Base-by-base conservation (phyloP, 2,888 invertebrate species). In the Punctoribates punctum region DNA sequence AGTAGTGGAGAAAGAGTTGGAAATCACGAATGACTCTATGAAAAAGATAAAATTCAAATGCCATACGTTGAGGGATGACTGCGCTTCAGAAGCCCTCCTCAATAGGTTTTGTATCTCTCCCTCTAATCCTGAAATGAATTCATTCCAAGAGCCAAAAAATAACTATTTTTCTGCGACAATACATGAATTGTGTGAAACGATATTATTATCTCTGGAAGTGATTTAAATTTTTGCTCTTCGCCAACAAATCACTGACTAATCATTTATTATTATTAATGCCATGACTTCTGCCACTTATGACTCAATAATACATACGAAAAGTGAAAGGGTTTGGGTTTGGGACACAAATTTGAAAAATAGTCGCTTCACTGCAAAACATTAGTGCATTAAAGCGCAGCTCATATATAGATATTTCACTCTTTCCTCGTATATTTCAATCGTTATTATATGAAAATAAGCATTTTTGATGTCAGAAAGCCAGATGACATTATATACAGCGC, bases 341-440 rank as follows among this genome's bases (percentile, higher is more conserved):
- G n/a, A 48, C 48, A 48, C n/a, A 48, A 48, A 48, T 13, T 48
- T n/a, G n/a, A 48, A 48, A 48, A n/a, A 48, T 48, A 8, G 48
- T 54, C 20, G 54, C n/a, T 54, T 20, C 54, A 54, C 54, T 54
- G 54, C 54, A 54, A 54, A 4, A 54, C 54, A 54, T 20, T 20
- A 54, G 54, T 54, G 54, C 54, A 54, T 54, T 20, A 54, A 54
- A 54, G 4, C n/a, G 54, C 20, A 54, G 54, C 54, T 20, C 54
- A 54, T 48, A 13, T 48, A 15, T 15, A 11, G 13, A 17, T 13
- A 13, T 48, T 15, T 48, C 54, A 54, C n/a, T 17, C 54, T n/a
- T n/a, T 15, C 4, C 4, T 54, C n/a, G n/a, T 54, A 54, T 54
- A 8, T 48, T 48, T 48, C 20, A 34, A 34, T 34, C 34, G 34